Conservation (phyloP, 30 jellyfish, hydroid and myxozoan species). For the Pseudorhiza aurosa region DNA sequence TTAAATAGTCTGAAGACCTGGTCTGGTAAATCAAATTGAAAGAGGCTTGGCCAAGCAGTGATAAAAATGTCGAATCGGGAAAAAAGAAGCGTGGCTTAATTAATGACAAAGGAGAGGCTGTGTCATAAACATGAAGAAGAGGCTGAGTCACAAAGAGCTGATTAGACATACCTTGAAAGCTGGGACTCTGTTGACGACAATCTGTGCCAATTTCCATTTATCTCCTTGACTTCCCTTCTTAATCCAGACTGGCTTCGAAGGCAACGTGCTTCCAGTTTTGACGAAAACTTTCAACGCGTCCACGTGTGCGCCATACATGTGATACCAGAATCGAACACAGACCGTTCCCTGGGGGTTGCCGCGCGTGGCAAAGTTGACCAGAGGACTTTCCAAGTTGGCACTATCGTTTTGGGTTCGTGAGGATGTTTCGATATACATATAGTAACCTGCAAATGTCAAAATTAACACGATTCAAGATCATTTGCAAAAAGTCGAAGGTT, state of each 20-base stretch:
- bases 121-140: too few species aligned
- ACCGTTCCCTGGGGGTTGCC: conserved; percentile 54
- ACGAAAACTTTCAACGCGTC: conserved; percentile 79
- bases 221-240: conserved; percentile 88
- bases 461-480: too few species aligned
- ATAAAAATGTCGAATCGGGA: too few species aligned
- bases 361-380: conserved; percentile 61
- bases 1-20: too few species aligned
- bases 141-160: too few species aligned
- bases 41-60: too few species aligned
- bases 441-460: conserved; percentile 80
- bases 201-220: conserved; percentile 88
- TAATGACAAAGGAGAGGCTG: too few species aligned
- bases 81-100: too few species aligned
- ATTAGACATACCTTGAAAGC: conserved; percentile 67
- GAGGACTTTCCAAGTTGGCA: conserved; percentile 82
- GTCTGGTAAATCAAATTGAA: too few species aligned
- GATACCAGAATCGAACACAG: conserved; percentile 96
- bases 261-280: conserved; percentile 54
- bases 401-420: conserved; percentile 81
- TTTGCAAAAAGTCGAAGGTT: too few species aligned
- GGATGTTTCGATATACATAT: conserved; percentile 96
- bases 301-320: conserved; percentile 98
- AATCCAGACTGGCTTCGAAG: conserved; percentile 84
- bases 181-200: conserved; percentile 76